phyloP scores from a whole-genome alignment of 92 coral and sea anemone genomes.

The Nematostella vectensis region DNA sequence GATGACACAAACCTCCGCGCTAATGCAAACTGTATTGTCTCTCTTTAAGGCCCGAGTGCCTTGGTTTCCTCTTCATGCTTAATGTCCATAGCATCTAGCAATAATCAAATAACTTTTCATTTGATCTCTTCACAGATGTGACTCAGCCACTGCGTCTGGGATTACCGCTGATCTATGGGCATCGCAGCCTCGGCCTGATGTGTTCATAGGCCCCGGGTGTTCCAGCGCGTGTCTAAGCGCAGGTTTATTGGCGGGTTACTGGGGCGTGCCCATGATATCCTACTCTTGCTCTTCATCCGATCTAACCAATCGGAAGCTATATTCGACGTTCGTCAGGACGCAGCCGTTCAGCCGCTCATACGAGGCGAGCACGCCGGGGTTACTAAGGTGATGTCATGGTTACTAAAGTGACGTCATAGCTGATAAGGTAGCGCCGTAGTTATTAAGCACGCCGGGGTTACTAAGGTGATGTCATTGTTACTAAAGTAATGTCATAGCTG shows the following conservation, averaged over 20 bases:
- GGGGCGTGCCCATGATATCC: slow-evolving; percentile 65
- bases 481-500: background rate
- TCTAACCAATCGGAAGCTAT: slow-evolving; percentile 40
- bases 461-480: background rate
- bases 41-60: too few species aligned
- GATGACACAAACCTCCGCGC: too few species aligned
- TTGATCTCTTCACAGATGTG: too few species aligned
- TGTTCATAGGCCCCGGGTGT: slow-evolving; percentile 73
- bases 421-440: too few species aligned
- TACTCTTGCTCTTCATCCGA: slow-evolving; percentile 63
- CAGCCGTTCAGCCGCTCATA: slow-evolving; percentile 75
- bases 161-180: slow-evolving; percentile 43
- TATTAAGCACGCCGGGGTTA: slow-evolving; percentile 29
- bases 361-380: slow-evolving; percentile 38
- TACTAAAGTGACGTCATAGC: background rate
- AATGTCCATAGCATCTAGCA: too few species aligned
- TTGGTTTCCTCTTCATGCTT: too few species aligned
- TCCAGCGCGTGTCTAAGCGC: slow-evolving; percentile 44
- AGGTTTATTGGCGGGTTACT: slow-evolving; percentile 46
- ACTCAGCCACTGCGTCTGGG: slow-evolving; percentile 30
- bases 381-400: background rate
- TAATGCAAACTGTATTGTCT: too few species aligned
- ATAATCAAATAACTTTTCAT: too few species aligned
- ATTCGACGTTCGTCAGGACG: slow-evolving; percentile 64
- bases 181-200: slow-evolving; percentile 24